phyloP scores from a whole-genome alignment of 2,797 vertebrate species.

The Halcyon smyrnensis region DNA sequence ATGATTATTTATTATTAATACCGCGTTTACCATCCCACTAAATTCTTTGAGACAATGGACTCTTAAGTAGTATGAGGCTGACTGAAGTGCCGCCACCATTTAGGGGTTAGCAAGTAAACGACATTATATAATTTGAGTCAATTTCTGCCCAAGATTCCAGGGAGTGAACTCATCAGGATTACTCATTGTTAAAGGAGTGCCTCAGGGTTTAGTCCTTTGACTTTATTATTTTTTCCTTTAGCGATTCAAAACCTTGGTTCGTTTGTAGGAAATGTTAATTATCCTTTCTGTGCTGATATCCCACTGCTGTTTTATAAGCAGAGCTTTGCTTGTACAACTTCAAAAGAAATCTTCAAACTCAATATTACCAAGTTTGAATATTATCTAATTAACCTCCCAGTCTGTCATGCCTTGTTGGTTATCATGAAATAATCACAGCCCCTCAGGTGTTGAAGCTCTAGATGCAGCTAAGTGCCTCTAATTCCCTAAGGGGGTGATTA shows the following conservation, averaged over 20 bases:
- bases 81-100: slow-evolving; percentile 60
- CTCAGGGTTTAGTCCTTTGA: slow-evolving; percentile 75
- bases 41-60: slow-evolving; percentile 61
- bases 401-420: slow-evolving; percentile 76
- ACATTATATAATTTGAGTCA: slow-evolving; percentile 70
- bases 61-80: slow-evolving; percentile 6
- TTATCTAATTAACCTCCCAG: slow-evolving; percentile 81
- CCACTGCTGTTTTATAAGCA: slow-evolving; percentile 70
- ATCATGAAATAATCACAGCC: slow-evolving; percentile 78
- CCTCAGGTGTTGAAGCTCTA: slow-evolving; percentile 75
- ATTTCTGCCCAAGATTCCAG: slow-evolving; percentile 72
- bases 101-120: slow-evolving; percentile 57
- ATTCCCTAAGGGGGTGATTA: slow-evolving; percentile 82
- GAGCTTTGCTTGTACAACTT: slow-evolving; percentile 73
- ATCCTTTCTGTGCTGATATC: slow-evolving; percentile 66
- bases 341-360: slow-evolving; percentile 77
- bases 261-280: slow-evolving; percentile 75
- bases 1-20: slow-evolving; percentile 63
- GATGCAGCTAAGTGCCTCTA: slow-evolving; percentile 77
- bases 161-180: slow-evolving; percentile 72
- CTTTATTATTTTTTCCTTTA: slow-evolving; percentile 69
- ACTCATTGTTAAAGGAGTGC: slow-evolving; percentile 75
- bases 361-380: slow-evolving; percentile 76
- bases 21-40: slow-evolving; percentile 31
- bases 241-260: slow-evolving; percentile 72